Percentiles rank a stretch among this genome's conserved stretches.
phyloP scores from a whole-genome alignment of 2,113 vertebrate genomes.

The Casuarius casuarius region DNA sequence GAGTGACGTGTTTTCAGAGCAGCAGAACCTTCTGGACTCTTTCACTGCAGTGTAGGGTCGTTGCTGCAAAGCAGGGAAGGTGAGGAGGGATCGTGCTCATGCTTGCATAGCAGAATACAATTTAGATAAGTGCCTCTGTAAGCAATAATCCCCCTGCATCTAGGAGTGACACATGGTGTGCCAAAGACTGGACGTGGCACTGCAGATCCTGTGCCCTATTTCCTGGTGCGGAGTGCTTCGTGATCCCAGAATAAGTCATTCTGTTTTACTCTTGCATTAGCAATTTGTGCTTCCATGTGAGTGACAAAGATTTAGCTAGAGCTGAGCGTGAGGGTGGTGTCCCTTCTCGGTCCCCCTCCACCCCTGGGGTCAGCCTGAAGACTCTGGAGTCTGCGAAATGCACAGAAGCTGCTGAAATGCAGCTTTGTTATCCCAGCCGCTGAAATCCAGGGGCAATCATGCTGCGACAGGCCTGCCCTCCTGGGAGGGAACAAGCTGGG shows the following conservation, averaged over 20 bases:
- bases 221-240: background rate
- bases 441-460: background rate
- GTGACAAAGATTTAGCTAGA: background rate
- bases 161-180: accelerated
- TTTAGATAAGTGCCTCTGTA: background rate
- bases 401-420: background rate
- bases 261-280: background rate
- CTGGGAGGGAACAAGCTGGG: background rate
- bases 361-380: background rate
- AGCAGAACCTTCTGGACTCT: background rate
- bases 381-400: background rate
- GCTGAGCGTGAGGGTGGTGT: background rate
- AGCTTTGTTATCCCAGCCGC: background rate
- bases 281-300: background rate
- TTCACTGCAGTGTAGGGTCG: no score
- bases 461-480: slow-evolving; percentile 13
- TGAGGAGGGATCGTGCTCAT: background rate
- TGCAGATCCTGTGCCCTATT: background rate
- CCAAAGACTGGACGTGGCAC: background rate
- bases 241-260: background rate
- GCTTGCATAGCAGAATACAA: accelerated
- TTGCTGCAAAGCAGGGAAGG: background rate
- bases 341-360: background rate
- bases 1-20: background rate
- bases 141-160: background rate